A percentile compares a stretch with the other conserved stretches of the same genome.
These are phyloP conservation scores for Tenthredo distinguenda DNA, from an alignment of 2,888 invertebrate species.

Conservation along the genomic window DNA sequence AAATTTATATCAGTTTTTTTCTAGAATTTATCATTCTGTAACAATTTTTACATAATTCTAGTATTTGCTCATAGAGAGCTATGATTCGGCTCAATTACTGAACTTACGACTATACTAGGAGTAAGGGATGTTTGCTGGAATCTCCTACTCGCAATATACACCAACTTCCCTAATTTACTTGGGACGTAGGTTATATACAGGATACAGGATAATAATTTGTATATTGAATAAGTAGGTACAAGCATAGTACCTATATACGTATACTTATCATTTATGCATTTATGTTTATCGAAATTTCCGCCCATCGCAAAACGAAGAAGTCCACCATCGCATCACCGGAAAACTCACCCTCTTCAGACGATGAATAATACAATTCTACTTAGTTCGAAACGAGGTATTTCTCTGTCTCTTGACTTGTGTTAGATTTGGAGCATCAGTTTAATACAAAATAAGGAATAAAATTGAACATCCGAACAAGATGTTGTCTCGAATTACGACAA, in stretches of 20 bases:
- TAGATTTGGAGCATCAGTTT: neutral
- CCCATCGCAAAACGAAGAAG: neutral
- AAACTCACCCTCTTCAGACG: neutral
- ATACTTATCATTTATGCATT: neutral
- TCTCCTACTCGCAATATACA: neutral
- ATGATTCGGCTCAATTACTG: neutral
- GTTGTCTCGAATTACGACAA: neutral
- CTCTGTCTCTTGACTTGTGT: neutral
- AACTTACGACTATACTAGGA: neutral
- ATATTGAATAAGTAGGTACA: neutral
- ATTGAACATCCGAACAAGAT: neutral
- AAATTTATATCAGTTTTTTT: neutral
- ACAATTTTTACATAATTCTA: neutral
- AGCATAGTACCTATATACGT: neutral
- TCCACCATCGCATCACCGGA: neutral
- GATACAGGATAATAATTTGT: neutral
- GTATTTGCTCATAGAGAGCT: neutral
- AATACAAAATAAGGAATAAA: neutral
- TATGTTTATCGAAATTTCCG: neutral
- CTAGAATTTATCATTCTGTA: neutral
- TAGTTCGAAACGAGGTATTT: neutral
- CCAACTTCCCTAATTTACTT: neutral
- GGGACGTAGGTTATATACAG: neutral
- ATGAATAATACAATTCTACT: conserved; percentile 32
- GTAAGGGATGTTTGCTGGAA: neutral